Evolutionary conservation across 2,113 vertebrate genomes (phyloP), one percentile per base, ranked within the genome.

Genomic region (Condylura cristata): DNA sequence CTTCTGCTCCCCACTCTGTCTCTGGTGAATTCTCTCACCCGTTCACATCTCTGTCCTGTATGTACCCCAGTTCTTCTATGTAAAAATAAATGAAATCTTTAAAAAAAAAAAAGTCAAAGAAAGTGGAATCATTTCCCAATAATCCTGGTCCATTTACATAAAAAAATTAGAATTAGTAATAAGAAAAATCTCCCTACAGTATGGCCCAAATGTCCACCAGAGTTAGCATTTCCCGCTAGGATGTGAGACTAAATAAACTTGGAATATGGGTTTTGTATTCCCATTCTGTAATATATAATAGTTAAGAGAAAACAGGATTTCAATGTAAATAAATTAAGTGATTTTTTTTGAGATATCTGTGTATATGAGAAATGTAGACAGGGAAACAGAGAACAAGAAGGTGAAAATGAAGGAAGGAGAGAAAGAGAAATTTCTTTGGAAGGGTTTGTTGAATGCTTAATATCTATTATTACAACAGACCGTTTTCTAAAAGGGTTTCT

Each of bases 241-340:
- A 58, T 8, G 41, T 82, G 53, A 83, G 11, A 81, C 61, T 71
- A 20, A 76, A 5, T 66, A 3, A 82, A 79, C 32, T 79, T 8
- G 0, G 28, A 8, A 22, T 24, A 34, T 18, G 6, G 5, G 7
- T 16, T 44, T 51, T 37, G 2, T 8, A 66, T 6, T 0, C 5
- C 16, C 24, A 71, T 53, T 92, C 20, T 71, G 8, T 53, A 34
- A 56, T 68, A 8, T 41, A 60, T 63, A 12, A 75, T 41, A 53
- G 8, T 41, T 26, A 37, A 56, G 74, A 68, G 11, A 16, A 41
- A 66, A 44, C 32, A 48, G 37, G 30, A 6, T 51, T 86, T 46
- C 24, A 85, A 16, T 60, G 24, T 48, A 41, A 39, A 66, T 63
- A 86, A 56, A 16, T 5, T 32, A 53, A 58, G 2, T 46, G 1